Conservation (phyloP, 2,113 vertebrate genomes). For the Pluvialis apricaria region DNA sequence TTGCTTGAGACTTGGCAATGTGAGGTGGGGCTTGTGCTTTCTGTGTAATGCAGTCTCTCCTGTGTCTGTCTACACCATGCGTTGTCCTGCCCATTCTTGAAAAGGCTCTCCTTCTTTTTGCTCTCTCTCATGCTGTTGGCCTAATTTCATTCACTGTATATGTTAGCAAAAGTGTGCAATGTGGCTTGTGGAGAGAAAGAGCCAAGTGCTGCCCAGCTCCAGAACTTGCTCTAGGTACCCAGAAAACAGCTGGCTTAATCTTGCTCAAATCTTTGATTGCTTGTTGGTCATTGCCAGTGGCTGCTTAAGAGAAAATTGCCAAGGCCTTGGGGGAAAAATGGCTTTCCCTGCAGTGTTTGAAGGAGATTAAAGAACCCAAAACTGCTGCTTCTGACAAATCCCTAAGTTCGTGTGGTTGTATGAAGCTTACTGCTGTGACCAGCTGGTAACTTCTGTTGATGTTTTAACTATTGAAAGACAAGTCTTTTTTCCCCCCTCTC, state of each 20-base stretch:
- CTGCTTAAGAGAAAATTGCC: not conserved
- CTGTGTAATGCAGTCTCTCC: no score
- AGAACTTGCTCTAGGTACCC: not conserved
- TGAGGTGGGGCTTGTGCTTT: no score
- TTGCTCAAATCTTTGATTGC: not conserved
- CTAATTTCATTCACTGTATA: no score
- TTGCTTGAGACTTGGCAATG: no score
- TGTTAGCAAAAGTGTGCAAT: no score
- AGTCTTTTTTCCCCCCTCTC: no score
- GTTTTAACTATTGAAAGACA: not conserved
- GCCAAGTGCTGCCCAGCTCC: not conserved
- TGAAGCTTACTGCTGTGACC: not conserved
- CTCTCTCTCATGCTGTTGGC: no score
- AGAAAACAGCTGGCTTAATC: not conserved
- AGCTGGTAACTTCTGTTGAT: not conserved
- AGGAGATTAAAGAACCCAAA: not conserved
- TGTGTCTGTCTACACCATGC: no score
- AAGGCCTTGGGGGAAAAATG: not conserved
- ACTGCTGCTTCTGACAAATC: not conserved
- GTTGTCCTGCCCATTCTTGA: no score
- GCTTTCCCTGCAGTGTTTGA: not conserved
- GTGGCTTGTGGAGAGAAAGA: not conserved
- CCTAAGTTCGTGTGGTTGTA: not conserved
- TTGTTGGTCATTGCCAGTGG: no score
- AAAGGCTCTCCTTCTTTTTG: no score